These are phyloP conservation scores for Poecile atricapillus DNA, from an alignment of 2,113 vertebrate genomes.

Conservation along the genomic window DNA sequence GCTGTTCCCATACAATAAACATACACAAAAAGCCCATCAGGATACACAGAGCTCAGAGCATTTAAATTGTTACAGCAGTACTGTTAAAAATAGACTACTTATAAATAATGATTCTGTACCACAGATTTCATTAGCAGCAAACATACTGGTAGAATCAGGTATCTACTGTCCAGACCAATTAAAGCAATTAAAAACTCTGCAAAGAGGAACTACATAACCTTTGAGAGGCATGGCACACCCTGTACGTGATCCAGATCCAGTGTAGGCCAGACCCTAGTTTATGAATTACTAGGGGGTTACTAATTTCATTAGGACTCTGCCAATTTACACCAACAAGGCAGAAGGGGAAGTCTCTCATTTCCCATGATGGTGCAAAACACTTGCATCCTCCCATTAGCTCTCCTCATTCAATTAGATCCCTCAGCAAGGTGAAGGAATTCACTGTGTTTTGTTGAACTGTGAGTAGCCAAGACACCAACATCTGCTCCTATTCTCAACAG, in stretches of 20 bases:
- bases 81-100: conserved; percentile 17
- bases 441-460: not conserved
- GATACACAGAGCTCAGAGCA: not conserved
- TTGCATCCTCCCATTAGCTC: not conserved
- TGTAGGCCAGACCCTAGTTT: not conserved
- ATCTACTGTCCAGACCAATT: not conserved
- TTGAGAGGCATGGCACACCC: not conserved
- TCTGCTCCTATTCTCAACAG: not conserved
- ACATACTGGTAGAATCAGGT: not conserved
- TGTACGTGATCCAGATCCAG: not conserved
- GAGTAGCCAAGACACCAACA: not conserved
- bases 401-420: not conserved
- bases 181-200: not conserved
- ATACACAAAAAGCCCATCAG: not conserved
- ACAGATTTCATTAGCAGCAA: not conserved
- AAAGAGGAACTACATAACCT: not conserved
- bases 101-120: not conserved
- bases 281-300: not conserved
- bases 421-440: not conserved
- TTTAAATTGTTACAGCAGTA: not conserved
- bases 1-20: not conserved
- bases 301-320: not conserved
- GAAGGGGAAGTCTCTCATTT: not conserved
- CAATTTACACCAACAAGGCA: not conserved
- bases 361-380: not conserved